Conservation (phyloP, 2,888 invertebrate genomes). For the Notodonta ziczac region DNA sequence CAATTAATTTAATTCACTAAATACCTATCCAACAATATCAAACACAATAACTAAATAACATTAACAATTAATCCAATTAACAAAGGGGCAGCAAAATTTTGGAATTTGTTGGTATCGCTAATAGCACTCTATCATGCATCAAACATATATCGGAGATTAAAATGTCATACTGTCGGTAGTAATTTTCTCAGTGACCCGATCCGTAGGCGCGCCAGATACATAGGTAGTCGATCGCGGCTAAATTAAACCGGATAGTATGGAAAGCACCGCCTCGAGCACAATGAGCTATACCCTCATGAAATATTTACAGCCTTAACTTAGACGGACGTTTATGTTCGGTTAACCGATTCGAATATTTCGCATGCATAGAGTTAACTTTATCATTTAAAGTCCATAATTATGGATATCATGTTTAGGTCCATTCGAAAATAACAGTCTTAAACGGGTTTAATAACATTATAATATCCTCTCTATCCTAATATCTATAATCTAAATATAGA, state of each 20-base stretch:
- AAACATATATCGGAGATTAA: constrained; percentile 8
- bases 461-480: too few relatives aligned
- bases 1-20: too few relatives aligned
- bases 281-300: constrained; percentile 43
- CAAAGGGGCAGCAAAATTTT: neutral
- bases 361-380: too few relatives aligned
- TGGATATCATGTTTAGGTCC: too few relatives aligned
- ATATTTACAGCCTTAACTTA: constrained; percentile 49
- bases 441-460: too few relatives aligned
- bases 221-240: too few relatives aligned
- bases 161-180: constrained; percentile 20
- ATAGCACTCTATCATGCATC: neutral
- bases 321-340: constrained; percentile 4
- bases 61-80: neutral
- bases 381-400: too few relatives aligned
- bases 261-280: constrained; percentile 33
- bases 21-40: too few relatives aligned
- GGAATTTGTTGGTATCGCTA: neutral
- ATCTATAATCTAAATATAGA: too few relatives aligned
- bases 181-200: constrained; percentile 35
- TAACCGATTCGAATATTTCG: constrained; percentile 5
- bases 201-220: too few relatives aligned
- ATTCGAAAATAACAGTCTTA: too few relatives aligned
- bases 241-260: too few relatives aligned
- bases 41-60: neutral